Evolutionary conservation across 2,888 invertebrate genomes (phyloP), one percentile per base, ranked within the genome.

Genomic region (Phlogophora meticulosa): DNA sequence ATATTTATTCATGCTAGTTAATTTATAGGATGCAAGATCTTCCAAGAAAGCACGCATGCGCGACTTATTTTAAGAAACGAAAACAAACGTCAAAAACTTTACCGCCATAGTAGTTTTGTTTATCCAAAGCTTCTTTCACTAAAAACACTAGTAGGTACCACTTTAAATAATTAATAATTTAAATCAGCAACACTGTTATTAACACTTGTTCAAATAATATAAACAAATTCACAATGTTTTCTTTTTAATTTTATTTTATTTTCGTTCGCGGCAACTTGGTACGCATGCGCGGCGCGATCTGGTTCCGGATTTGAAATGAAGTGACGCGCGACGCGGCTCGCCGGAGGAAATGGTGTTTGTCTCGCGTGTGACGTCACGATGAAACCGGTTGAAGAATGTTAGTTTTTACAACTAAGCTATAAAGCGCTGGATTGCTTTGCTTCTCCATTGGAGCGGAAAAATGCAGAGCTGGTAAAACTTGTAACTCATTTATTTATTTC

Each of bases 321-420:
- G 53, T 81, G 72, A 75, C 72, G 81, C 75, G 75, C 43, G 73
- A 43, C 65, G 59, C 55, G 49, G 46, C 58, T 45, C 15, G 38
- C 58, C 11, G 17, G 36, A 62, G 69, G 72, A 69, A 77, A 80
- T 70, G 72, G 51, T 71, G 71, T 80, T 78, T 79, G 76, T 76
- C 64, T 63, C 55, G 38, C 28, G 56, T 58, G 64, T 85, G 86
- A 85, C 85, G 86, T 87, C 82, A 83, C 15, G 38, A 22, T 45
- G 40, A 51, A 85, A 88, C 87, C 83, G 86, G 87, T 87, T 82
- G 61, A 34, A 55, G 73, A 65, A 57, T 48, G 51, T 55, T 38
- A 42, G 43, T 4, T 36, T 36, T 38, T 53, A 38, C 20, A 38
- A n/a, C 7, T 22, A 2, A 65, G 73, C 55, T 17, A 1, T 59